phyloP scores from a whole-genome alignment of 1,140 invertebrate genomes.

The Macrotrachela quadricornifera region DNA sequence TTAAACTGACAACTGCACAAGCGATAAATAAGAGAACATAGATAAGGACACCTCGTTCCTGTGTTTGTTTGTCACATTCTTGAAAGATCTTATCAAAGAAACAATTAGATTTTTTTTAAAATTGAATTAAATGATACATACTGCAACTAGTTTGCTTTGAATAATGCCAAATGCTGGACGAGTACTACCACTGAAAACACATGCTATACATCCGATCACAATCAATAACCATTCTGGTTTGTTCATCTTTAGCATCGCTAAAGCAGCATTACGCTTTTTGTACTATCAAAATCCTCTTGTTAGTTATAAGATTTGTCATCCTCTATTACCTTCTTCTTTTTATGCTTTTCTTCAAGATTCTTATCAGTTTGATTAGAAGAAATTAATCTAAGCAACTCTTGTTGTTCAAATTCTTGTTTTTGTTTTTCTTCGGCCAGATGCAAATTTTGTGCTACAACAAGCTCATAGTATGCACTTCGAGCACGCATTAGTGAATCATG shows the following conservation, averaged over 20 bases:
- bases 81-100: conserved; percentile 20
- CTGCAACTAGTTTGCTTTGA: conserved; percentile 36
- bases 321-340: too few relatives aligned
- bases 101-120: neutral
- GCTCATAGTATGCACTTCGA: too few relatives aligned
- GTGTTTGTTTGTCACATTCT: conserved; percentile 32
- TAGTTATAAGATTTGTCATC: too few relatives aligned
- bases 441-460: too few relatives aligned
- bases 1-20: conserved; percentile 40
- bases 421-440: too few relatives aligned
- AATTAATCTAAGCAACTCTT: too few relatives aligned
- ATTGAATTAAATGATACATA: neutral
- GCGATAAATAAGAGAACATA: conserved; percentile 47
- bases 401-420: too few relatives aligned
- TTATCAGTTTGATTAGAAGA: too few relatives aligned
- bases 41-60: conserved; percentile 38
- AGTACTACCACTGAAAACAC: conserved; percentile 46
- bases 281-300: too few relatives aligned
- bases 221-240: conserved; percentile 53
- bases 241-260: conserved; percentile 52
- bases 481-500: too few relatives aligned
- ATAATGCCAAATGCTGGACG: conserved; percentile 59
- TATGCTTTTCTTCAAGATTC: too few relatives aligned
- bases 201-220: conserved; percentile 44
- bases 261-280: too few relatives aligned